Evolutionary conservation across 2,113 vertebrate species (phyloP).

Genomic region (Microcebus tavaratra): DNA sequence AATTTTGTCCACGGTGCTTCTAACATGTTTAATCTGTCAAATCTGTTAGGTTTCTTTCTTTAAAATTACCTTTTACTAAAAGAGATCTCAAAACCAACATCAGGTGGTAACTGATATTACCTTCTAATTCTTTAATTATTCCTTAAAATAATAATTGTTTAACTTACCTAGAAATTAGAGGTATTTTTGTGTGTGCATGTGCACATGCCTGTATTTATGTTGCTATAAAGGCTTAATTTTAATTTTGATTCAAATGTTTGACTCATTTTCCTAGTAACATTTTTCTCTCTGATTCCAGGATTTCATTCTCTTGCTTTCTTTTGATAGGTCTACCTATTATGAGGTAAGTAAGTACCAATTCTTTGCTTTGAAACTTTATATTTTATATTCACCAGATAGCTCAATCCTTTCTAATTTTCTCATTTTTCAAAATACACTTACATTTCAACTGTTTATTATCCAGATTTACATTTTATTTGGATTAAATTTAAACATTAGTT

Average conservation of each 20-base stretch:
- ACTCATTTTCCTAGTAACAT: not conserved
- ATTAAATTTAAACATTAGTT: not conserved
- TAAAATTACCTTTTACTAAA: not conserved
- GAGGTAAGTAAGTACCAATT: not conserved
- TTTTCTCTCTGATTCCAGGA: not conserved
- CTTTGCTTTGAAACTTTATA: not conserved
- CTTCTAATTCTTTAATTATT: not conserved
- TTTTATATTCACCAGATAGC: not conserved
- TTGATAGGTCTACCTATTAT: not conserved
- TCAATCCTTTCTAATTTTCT: not conserved
- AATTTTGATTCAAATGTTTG: not conserved
- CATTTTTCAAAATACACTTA: not conserved
- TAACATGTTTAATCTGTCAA: not conserved
- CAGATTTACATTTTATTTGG: not conserved
- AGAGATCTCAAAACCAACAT: not conserved
- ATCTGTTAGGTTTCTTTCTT: not conserved
- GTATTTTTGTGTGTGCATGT: too few species aligned
- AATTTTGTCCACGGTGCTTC: not conserved
- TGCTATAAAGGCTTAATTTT: not conserved
- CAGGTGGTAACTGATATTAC: not conserved
- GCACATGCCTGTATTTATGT: not conserved
- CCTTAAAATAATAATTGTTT: not conserved
- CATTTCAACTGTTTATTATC: not conserved
- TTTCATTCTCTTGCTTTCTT: not conserved
- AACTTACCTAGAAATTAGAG: not conserved